Percentiles rank a stretch among this genome's conserved stretches.
Conservation (phyloP, 2,888 invertebrate species). For the Drosophila mimica region DNA sequence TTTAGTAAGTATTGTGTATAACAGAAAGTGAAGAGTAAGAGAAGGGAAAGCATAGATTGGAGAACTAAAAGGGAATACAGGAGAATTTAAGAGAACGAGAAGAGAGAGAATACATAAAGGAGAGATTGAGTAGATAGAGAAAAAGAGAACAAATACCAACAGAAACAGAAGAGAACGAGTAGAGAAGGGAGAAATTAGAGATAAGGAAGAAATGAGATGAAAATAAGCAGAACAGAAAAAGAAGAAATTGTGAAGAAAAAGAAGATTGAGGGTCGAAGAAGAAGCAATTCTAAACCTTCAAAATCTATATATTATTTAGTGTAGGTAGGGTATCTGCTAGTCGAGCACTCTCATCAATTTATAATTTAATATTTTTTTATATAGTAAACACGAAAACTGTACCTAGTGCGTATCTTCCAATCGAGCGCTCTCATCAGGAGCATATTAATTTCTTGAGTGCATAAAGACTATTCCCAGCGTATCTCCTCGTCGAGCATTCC, state of each 20-base stretch:
- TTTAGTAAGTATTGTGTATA: neutral
- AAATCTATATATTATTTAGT: neutral
- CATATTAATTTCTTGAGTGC: no score
- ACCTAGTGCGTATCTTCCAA: no score
- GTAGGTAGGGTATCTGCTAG: neutral
- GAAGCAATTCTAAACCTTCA: neutral
- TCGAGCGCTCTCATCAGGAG: no score
- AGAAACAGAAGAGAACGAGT: neutral
- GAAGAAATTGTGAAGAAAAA: neutral
- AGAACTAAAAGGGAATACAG: neutral
- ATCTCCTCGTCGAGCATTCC: neutral
- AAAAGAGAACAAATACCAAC: neutral
- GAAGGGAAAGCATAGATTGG: neutral
- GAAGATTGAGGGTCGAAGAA: no score
- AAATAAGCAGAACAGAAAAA: neutral
- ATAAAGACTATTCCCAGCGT: no score
- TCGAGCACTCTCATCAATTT: no score
- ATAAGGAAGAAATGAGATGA: no score
- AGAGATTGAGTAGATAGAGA: neutral
- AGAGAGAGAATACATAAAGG: accelerated
- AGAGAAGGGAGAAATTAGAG: neutral
- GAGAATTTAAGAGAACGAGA: neutral
- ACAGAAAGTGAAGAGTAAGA: neutral
- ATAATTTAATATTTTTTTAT: no score
- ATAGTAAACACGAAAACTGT: no score